Evolutionary conservation across 2,888 invertebrate genomes (phyloP).

Genomic region (Drosophila austrosaltans): DNA sequence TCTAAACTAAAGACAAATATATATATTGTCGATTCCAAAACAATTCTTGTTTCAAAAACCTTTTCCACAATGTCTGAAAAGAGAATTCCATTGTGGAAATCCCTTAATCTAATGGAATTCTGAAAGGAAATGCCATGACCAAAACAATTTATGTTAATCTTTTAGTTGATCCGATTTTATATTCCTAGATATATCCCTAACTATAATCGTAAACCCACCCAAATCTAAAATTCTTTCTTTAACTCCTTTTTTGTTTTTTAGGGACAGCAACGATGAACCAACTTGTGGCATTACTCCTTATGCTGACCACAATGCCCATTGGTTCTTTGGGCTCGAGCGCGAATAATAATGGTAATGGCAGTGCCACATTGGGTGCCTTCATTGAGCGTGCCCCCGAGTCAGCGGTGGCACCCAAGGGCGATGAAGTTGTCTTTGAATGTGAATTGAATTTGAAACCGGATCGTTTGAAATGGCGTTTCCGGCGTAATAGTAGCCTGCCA

Average conservation of each 20-base stretch:
- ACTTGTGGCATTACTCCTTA: neutral
- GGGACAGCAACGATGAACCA: neutral
- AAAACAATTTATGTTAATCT: no score
- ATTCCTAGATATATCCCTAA: no score
- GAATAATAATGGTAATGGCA: constrained; percentile 13
- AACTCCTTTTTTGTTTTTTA: no score
- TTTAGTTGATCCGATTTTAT: no score
- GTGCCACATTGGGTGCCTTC: constrained; percentile 85
- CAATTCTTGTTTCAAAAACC: no score
- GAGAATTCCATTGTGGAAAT: no score
- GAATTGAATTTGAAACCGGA: constrained; percentile 91
- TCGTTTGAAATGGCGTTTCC: constrained; percentile 91
- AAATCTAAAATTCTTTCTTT: no score
- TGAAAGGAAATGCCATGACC: no score
- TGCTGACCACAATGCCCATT: constrained; percentile 10
- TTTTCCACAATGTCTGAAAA: no score
- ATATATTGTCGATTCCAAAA: no score
- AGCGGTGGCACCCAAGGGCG: constrained; percentile 90
- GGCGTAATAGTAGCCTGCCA: constrained; percentile 81
- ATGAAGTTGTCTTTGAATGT: constrained; percentile 92
- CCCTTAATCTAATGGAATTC: no score
- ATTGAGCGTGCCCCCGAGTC: constrained; percentile 91
- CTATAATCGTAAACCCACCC: no score
- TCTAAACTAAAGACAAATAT: neutral
- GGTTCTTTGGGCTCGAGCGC: neutral